Percentiles rank a stretch among this genome's conserved stretches.
Conservation (phyloP, 1,140 invertebrate genomes). For the Eurosta solidaginis region DNA sequence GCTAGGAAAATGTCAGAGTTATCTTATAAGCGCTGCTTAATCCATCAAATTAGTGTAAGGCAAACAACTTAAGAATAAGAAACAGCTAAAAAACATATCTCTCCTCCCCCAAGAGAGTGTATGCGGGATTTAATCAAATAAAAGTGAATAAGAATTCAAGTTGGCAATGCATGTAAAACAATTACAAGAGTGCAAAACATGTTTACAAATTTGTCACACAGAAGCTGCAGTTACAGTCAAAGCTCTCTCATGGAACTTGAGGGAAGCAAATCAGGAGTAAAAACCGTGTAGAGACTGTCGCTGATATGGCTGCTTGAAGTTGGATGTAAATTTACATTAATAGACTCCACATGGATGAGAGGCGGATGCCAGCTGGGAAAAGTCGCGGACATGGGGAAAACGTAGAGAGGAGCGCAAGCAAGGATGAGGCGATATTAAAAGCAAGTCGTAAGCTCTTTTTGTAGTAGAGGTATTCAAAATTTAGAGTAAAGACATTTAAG, state of each 20-base stretch:
- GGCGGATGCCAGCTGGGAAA: neutral
- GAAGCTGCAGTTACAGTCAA: neutral
- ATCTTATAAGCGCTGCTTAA: conserved; percentile 1
- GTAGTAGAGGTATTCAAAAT: conserved; percentile 12
- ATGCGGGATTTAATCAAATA: conserved; percentile 16
- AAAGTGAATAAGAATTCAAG: neutral
- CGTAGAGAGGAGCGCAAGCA: too few species aligned
- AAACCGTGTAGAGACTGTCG: neutral
- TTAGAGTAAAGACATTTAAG: conserved; percentile 29
- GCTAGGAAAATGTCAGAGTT: neutral
- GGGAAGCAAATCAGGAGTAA: neutral
- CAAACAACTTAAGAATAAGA: neutral
- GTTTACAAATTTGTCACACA: conserved; percentile 20
- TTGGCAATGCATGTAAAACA: conserved; percentile 1
- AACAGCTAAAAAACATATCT: neutral
- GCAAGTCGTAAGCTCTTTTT: neutral
- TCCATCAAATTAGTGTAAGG: neutral
- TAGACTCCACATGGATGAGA: neutral
- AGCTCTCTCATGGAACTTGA: too few species aligned
- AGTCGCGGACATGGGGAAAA: too few species aligned
- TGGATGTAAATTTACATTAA: conserved; percentile 1
- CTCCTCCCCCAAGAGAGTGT: neutral
- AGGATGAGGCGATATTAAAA: neutral
- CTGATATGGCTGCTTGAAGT: neutral
- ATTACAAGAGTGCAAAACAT: conserved; percentile 20